Percentiles rank a stretch among this genome's conserved stretches.
Conservation (phyloP, 2,113 vertebrate genomes). For the Mastomys coucha region DNA sequence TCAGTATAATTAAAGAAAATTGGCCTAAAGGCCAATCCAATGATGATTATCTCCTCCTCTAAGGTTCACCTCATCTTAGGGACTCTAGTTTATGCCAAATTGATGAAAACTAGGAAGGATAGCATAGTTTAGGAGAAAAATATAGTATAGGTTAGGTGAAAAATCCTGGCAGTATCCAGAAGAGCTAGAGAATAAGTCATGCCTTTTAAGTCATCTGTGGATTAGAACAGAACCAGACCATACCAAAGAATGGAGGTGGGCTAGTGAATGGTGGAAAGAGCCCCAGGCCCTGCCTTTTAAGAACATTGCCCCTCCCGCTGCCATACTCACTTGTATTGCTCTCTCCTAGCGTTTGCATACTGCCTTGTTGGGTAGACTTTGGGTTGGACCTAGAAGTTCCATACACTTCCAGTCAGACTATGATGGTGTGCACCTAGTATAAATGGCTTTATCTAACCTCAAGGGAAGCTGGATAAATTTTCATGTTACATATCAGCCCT, state of each 20-base stretch:
- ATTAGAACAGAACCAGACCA: not conserved
- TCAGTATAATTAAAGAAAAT: not conserved
- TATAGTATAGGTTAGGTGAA: not conserved
- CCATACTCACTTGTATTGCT: not conserved
- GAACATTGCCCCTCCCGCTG: not conserved
- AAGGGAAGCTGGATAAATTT: not conserved
- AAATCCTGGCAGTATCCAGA: not conserved
- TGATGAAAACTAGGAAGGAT: not conserved
- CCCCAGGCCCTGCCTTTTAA: not conserved
- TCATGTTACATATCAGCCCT: not conserved
- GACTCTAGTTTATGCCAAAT: not conserved
- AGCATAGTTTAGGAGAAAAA: not conserved
- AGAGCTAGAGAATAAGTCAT: not conserved
- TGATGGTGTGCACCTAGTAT: not conserved
- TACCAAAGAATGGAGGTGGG: not conserved
- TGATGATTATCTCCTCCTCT: not conserved
- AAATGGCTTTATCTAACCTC: not conserved
- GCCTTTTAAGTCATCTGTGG: not conserved
- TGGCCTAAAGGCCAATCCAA: not conserved
- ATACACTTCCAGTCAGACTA: not conserved
- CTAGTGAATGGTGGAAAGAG: not conserved
- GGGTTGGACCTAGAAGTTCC: not conserved
- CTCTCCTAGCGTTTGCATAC: not conserved
- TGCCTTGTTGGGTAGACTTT: not conserved
- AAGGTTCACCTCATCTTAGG: not conserved